A percentile compares a stretch with the other conserved stretches of the same genome.
Conservation (phyloP, 92 coral and sea anemone species). For the Palythoa grandis region DNA sequence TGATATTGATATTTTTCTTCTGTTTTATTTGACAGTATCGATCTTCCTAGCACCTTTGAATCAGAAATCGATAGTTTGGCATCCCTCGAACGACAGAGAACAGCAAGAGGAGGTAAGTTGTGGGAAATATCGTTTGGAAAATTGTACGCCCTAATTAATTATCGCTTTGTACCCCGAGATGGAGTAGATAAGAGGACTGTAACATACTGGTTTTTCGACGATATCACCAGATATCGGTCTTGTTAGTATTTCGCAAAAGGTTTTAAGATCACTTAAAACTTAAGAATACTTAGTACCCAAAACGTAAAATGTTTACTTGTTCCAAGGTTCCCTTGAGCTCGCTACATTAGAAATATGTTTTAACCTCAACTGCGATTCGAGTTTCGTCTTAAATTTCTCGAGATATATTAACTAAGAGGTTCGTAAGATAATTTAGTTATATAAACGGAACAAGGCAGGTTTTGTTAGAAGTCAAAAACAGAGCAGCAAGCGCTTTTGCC, state of each 20-base stretch:
- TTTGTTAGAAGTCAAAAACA: too few species aligned
- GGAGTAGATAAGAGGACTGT: not conserved
- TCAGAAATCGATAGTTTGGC: conserved; percentile 45
- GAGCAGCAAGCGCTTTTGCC: too few species aligned
- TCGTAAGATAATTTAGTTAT: too few species aligned
- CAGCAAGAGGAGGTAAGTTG: conserved; percentile 34
- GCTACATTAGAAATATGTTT: too few species aligned
- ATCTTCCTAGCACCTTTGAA: conserved; percentile 47
- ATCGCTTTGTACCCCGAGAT: not conserved
- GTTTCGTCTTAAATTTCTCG: too few species aligned
- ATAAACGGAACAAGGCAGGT: too few species aligned
- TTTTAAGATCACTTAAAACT: not conserved
- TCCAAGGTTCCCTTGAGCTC: too few species aligned
- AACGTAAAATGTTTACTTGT: too few species aligned
- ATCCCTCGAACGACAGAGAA: conserved; percentile 34
- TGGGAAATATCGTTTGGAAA: not conserved
- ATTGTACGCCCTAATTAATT: not conserved
- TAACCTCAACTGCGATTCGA: too few species aligned
- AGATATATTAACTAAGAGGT: too few species aligned
- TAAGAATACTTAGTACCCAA: too few species aligned
- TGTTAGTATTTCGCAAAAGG: not conserved
- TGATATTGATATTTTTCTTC: not conserved
- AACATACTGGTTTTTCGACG: not conserved
- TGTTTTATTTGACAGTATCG: conserved; percentile 23
- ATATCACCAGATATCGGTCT: not conserved